Conservation (phyloP, 2,888 invertebrate genomes). For the Limnephilus auricula region DNA sequence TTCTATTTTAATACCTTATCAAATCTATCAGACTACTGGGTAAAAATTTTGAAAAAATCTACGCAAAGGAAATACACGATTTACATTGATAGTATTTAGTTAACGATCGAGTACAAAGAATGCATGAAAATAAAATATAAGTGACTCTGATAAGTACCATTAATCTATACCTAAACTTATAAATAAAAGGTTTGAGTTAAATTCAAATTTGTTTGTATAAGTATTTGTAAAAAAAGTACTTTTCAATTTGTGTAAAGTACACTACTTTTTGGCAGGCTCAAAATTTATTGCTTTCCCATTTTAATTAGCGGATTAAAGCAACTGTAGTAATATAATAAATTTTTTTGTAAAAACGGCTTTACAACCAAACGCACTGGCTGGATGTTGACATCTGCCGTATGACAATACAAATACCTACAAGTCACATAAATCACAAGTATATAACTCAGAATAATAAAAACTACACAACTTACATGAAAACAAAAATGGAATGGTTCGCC, state of each 20-base stretch:
- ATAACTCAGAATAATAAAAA: background rate
- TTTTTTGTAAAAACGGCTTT: background rate
- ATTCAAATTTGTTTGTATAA: background rate
- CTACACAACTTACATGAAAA: background rate
- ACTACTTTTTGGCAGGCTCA: background rate
- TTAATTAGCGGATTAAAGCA: background rate
- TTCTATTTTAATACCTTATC: background rate
- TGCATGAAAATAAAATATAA: background rate
- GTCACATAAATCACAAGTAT: background rate
- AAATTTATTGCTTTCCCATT: constrained; percentile 2
- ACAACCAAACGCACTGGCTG: background rate
- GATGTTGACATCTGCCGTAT: background rate
- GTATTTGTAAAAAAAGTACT: background rate
- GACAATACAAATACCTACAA: background rate
- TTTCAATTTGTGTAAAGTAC: background rate
- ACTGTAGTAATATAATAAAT: background rate
- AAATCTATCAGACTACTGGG: background rate
- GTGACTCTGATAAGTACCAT: background rate
- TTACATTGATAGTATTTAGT: background rate
- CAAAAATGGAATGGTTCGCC: constrained; percentile 17
- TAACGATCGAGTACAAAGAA: background rate
- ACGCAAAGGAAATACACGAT: background rate
- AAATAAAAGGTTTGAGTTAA: background rate
- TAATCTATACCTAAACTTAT: background rate
- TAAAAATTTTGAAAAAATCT: background rate